These are phyloP conservation scores for Drosophila quadrilineata DNA, from an alignment of 1,140 invertebrate genomes.

Conservation along the genomic window DNA sequence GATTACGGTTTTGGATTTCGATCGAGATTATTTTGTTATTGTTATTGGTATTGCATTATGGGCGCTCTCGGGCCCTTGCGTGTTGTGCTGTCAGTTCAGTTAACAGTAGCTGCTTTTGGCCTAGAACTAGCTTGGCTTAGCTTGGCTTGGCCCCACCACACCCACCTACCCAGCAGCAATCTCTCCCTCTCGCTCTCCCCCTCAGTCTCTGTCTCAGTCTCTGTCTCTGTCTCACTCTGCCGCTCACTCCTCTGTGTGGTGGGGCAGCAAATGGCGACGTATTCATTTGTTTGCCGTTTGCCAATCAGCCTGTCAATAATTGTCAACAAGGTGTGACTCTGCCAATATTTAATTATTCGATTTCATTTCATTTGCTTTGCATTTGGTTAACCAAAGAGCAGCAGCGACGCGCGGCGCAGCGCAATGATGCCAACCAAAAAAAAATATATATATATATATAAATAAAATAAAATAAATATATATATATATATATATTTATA, in stretches of 20 bases:
- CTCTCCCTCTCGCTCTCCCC: background rate
- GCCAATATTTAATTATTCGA: conserved; percentile 79
- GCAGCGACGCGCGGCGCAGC: conserved; percentile 20
- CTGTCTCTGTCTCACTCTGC: background rate
- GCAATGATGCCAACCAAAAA: background rate
- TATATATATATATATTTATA: too few relatives aligned
- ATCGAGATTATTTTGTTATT: conserved; percentile 2
- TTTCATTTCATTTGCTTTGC: conserved; percentile 71
- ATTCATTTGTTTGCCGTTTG: conserved; percentile 79
- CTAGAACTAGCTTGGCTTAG: background rate
- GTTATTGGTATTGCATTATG: conserved; percentile 2
- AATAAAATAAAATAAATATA: too few relatives aligned
- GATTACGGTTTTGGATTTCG: background rate
- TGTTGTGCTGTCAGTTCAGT: background rate
- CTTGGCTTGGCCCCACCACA: background rate
- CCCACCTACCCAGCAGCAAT: background rate
- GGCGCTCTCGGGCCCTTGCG: conserved; percentile 13
- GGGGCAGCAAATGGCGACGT: conserved; percentile 47
- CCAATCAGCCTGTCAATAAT: conserved; percentile 79
- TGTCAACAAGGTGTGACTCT: conserved; percentile 79
- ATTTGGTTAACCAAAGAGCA: conserved; percentile 17
- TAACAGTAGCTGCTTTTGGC: conserved; percentile 8
- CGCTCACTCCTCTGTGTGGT: background rate
- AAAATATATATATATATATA: too few relatives aligned
- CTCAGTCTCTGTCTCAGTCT: background rate